A percentile compares a stretch with the other conserved stretches of the same genome.
These are phyloP conservation scores for Thera obeliscata DNA, from an alignment of 2,888 invertebrate genomes.

Conservation along the genomic window DNA sequence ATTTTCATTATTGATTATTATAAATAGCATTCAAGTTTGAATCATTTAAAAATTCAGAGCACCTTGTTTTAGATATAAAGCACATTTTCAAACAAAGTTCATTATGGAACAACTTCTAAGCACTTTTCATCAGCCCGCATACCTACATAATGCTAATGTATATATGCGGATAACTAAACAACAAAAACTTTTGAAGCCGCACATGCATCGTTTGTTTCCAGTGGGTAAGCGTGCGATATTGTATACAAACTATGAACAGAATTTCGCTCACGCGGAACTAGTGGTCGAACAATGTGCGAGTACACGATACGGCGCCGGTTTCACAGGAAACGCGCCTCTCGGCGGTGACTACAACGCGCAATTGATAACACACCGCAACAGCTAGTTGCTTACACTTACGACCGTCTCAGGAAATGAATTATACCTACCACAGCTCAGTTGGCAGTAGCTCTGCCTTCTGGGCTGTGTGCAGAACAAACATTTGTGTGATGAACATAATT, in stretches of 20 bases:
- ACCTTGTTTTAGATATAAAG: neutral
- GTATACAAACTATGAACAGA: slow-evolving; percentile 49
- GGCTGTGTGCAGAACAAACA: too few species aligned
- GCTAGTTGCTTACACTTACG: slow-evolving; percentile 18
- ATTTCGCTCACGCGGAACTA: slow-evolving; percentile 57
- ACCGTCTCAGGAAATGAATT: neutral
- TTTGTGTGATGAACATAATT: too few species aligned
- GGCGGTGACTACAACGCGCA: slow-evolving; percentile 40
- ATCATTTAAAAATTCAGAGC: too few species aligned
- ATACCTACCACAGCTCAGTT: too few species aligned
- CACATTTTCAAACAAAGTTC: neutral
- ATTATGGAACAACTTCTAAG: neutral
- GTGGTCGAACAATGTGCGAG: slow-evolving; percentile 54
- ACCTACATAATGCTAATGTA: neutral
- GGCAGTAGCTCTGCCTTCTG: too few species aligned
- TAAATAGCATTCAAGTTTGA: too few species aligned
- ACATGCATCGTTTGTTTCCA: slow-evolving; percentile 29
- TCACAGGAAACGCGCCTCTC: slow-evolving; percentile 58
- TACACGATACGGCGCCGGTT: slow-evolving; percentile 58
- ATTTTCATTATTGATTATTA: too few species aligned
- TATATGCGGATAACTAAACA: neutral
- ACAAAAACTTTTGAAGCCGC: slow-evolving; percentile 23
- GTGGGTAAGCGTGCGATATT: slow-evolving; percentile 25
- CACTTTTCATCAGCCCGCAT: neutral
- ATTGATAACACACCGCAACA: slow-evolving; percentile 46